Base-by-base conservation (phyloP, 1,140 invertebrate species). In the Heliothis virescens region DNA sequence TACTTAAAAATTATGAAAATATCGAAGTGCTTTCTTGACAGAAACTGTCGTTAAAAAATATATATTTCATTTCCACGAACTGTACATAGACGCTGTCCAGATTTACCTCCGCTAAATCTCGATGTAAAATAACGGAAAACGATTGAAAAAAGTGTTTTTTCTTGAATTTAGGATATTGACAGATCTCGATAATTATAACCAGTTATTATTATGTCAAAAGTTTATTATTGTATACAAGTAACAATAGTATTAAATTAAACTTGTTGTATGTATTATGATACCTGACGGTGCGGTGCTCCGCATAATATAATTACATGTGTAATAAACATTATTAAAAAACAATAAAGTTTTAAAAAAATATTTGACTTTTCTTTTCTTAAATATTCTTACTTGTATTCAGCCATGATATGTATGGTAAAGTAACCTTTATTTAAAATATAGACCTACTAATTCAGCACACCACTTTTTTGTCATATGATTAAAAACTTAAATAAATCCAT, bases 221-320 rank as follows among this genome's bases (percentile, higher is more conserved):
- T 94, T 94, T 94, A 94, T 93, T 92, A 92, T 93, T 93, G 91
- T 94, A 91, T 91, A 92, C 91, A 92, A 91, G 78, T 92, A 92
- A 92, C 88, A 92, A 94, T 92, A 91, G 88, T 87, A 88, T 87
- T 88, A 88, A 89, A 77, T 69, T 52, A 71, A 89, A 91, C 86
- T 92, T 92, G 92, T 94, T 94, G 91, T 94, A 93, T 91, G 91
- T 92, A 94, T 90, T 82, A 90, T 84, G 85, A 83, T 92, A 91
- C 78, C 88, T 86, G 85, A 89, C 81, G 86, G 86, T 89, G 90
- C 87, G 81, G 81, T 80, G 76, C 79, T 53, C 74, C 81, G 90
- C 86, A 83, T 85, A 79, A 87, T 88, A 92, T 92, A 92, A 92
- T 90, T 92, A 92, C 89, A 92, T 93, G 91, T 94, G 90, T 92